These are phyloP conservation scores for Megastigmus dorsalis DNA, from an alignment of 2,888 invertebrate genomes.

Conservation along the genomic window DNA sequence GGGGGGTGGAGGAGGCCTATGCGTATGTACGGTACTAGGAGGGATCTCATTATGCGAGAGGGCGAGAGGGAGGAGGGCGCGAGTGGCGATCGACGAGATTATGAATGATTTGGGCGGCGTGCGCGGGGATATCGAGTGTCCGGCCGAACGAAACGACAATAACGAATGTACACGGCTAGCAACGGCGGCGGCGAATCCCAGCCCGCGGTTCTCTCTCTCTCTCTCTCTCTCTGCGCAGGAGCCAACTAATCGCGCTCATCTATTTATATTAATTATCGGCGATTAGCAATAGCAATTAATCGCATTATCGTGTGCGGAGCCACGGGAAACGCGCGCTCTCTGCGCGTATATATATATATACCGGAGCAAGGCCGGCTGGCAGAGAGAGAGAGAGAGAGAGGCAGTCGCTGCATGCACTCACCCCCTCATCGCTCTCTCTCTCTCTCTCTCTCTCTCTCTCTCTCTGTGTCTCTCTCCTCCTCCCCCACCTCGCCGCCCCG, in stretches of 20 bases:
- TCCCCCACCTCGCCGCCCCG: slow-evolving; percentile 60
- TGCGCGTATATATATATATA: not conserved
- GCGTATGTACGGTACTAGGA: too few relatives aligned
- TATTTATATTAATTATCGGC: slow-evolving; percentile 75
- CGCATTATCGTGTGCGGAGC: slow-evolving; percentile 70
- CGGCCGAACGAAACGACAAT: slow-evolving; percentile 39
- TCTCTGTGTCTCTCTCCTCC: too few relatives aligned
- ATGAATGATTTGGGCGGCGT: not conserved
- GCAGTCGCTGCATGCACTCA: not conserved
- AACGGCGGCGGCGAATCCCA: not conserved
- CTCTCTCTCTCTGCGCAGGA: too few relatives aligned
- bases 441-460: too few relatives aligned
- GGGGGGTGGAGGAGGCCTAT: too few relatives aligned
- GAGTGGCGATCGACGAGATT: not conserved
- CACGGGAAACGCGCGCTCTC: slow-evolving; percentile 38
- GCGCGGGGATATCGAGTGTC: slow-evolving; percentile 7
- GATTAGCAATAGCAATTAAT: slow-evolving; percentile 74
- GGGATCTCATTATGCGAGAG: too few relatives aligned
- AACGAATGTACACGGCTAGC: slow-evolving; percentile 51
- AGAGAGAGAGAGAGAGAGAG: not conserved
- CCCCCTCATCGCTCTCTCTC: slow-evolving; percentile 42
- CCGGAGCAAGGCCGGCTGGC: not conserved
- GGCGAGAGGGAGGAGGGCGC: not conserved
- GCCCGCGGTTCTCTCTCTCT: too few relatives aligned
- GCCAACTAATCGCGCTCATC: slow-evolving; percentile 72